Conservation (phyloP, 2,888 invertebrate species). For the Ephialtes manifestator region DNA sequence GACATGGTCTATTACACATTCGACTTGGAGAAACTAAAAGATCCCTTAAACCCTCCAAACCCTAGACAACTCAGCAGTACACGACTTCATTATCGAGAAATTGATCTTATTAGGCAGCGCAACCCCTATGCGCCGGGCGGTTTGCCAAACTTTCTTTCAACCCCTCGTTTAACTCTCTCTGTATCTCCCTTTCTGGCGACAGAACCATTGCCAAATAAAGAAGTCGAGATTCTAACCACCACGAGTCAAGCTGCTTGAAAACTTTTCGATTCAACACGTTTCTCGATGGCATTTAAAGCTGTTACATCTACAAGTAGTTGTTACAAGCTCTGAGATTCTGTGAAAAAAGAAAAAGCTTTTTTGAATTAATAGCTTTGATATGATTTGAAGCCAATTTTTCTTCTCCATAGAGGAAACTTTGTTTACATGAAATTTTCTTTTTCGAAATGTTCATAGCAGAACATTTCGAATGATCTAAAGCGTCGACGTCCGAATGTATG, state of each 20-base stretch:
- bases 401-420: too few relatives aligned
- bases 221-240: slow-evolving; percentile 29
- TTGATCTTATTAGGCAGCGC: slow-evolving; percentile 83
- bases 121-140: slow-evolving; percentile 50
- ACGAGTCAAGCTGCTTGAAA: slow-evolving; percentile 70
- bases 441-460: too few relatives aligned
- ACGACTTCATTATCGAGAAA: slow-evolving; percentile 84
- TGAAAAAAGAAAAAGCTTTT: not conserved
- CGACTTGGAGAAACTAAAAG: slow-evolving; percentile 60
- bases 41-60: slow-evolving; percentile 18
- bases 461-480: too few relatives aligned
- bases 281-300: slow-evolving; percentile 4
- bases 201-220: slow-evolving; percentile 9
- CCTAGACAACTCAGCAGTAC: slow-evolving; percentile 65
- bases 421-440: too few relatives aligned
- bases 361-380: not conserved
- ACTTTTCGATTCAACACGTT: slow-evolving; percentile 41
- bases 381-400: too few relatives aligned
- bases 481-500: too few relatives aligned
- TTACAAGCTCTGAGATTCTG: not conserved
- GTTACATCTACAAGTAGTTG: not conserved
- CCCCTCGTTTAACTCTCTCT: slow-evolving; percentile 19
- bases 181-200: not conserved
- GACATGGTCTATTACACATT: slow-evolving; percentile 54
- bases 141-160: slow-evolving; percentile 69